A percentile compares a stretch with the other conserved stretches of the same genome.
Conservation (phyloP, 2,113 vertebrate genomes). For the Otus sunia region DNA sequence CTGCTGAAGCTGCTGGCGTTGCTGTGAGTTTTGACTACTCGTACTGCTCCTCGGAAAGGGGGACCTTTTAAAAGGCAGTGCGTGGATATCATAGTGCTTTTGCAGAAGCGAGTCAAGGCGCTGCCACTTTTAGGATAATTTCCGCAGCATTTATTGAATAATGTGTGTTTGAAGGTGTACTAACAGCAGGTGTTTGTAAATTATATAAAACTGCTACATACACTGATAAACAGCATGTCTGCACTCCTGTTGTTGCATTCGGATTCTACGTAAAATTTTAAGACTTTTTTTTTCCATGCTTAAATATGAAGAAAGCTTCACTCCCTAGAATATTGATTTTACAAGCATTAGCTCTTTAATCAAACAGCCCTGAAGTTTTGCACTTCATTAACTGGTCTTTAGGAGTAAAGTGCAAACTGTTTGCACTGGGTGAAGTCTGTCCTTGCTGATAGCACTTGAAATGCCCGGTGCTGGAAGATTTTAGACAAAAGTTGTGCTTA, state of each 20-base stretch:
- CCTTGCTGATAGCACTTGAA: not conserved
- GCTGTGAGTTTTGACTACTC: not conserved
- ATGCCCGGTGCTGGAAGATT: not conserved
- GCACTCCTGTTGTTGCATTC: not conserved
- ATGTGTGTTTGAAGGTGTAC: not conserved
- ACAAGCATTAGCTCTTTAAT: constrained; percentile 14
- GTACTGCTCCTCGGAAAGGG: not conserved
- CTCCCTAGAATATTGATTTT: not conserved
- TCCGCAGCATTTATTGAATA: not conserved
- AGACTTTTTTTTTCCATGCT: not conserved
- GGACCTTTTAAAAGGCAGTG: not conserved
- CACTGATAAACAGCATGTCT: not conserved
- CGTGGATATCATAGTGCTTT: not conserved
- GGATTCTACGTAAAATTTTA: not conserved
- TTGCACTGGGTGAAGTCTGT: not conserved
- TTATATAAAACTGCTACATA: not conserved
- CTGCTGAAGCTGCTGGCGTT: not conserved
- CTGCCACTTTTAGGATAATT: not conserved
- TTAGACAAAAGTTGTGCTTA: not conserved
- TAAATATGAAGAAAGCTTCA: not conserved
- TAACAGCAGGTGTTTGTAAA: not conserved
- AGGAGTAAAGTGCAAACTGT: not conserved
- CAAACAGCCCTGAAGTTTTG: constrained; percentile 36
- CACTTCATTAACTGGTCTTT: constrained; percentile 40
- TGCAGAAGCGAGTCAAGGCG: not conserved